Percentiles rank a stretch among this genome's conserved stretches.
These are phyloP conservation scores for Rugalucina vietnamica DNA, from an alignment of 2,888 invertebrate genomes.

Conservation along the genomic window DNA sequence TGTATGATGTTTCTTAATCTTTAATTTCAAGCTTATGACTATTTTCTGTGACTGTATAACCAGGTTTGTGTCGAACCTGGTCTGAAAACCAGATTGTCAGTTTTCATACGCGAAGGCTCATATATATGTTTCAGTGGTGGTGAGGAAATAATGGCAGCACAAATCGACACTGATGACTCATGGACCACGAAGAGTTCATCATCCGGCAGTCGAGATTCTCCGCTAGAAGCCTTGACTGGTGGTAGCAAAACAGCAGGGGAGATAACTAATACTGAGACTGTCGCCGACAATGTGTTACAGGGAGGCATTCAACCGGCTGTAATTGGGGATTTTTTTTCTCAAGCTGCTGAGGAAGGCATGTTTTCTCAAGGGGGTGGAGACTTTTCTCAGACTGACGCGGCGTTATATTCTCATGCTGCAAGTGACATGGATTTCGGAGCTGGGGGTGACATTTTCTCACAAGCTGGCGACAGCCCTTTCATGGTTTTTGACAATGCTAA, in stretches of 20 bases:
- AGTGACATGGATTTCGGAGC: not conserved
- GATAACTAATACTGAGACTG: not conserved
- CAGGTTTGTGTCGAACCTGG: too few relatives aligned
- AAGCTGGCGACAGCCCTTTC: constrained; percentile 34
- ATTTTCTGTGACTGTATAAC: too few relatives aligned
- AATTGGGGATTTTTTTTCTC: not conserved
- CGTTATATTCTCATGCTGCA: too few relatives aligned
- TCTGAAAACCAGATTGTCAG: too few relatives aligned
- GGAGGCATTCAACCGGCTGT: not conserved
- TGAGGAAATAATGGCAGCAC: not conserved
- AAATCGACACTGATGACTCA: constrained; percentile 46
- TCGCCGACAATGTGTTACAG: not conserved
- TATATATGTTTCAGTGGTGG: too few relatives aligned
- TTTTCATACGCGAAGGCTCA: too few relatives aligned
- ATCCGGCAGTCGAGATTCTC: constrained; percentile 54
- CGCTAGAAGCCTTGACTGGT: constrained; percentile 7
- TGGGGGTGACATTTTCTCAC: constrained; percentile 30
- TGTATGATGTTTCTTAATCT: too few relatives aligned
- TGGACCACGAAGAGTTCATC: constrained; percentile 55
- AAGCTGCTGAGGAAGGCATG: not conserved
- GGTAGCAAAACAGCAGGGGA: not conserved
- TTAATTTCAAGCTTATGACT: too few relatives aligned
- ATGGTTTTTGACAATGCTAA: not conserved
- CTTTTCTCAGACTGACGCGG: not conserved
- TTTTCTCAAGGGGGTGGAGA: not conserved